Evolutionary conservation across 35 echinoderm and acorn worm genomes (phyloP).

Genomic region (Eucidaris tribuloides): DNA sequence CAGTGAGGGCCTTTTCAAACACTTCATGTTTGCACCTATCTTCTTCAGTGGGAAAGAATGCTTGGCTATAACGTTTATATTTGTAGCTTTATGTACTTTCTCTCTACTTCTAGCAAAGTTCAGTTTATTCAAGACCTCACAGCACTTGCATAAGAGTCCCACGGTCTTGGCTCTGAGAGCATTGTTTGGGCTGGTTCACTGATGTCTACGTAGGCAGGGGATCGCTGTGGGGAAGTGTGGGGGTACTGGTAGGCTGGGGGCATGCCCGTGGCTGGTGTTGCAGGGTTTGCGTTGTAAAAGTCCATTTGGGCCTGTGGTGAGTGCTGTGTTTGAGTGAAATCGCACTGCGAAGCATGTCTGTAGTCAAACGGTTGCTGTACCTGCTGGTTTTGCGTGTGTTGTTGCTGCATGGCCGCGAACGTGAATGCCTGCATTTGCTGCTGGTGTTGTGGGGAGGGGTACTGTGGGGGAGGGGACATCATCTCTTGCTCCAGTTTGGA

Average conservation of each 20-base stretch:
- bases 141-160: slow-evolving; percentile 69
- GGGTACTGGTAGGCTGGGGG: slow-evolving; percentile 17
- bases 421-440: slow-evolving; percentile 68
- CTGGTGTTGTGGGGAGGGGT: slow-evolving; percentile 23
- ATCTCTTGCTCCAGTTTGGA: slow-evolving; percentile 45
- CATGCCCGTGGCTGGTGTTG: slow-evolving; percentile 22
- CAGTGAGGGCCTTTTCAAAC: too few species aligned
- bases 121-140: slow-evolving; percentile 49
- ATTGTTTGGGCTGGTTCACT: slow-evolving; percentile 49
- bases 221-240: slow-evolving; percentile 45
- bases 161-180: slow-evolving; percentile 56
- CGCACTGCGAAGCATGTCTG: slow-evolving; percentile 27
- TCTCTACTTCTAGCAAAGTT: neutral
- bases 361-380: slow-evolving; percentile 30
- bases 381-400: neutral
- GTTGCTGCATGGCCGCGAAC: slow-evolving; percentile 40
- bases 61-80: too few species aligned
- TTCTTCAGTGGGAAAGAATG: too few species aligned
- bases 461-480: slow-evolving; percentile 28
- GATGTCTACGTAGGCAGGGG: slow-evolving; percentile 51
- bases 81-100: too few species aligned
- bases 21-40: too few species aligned
- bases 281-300: slow-evolving; percentile 43
- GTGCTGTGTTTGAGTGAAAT: slow-evolving; percentile 10
- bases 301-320: slow-evolving; percentile 41